A percentile compares a stretch with the other conserved stretches of the same genome.
phyloP scores from a whole-genome alignment of 2,113 vertebrate genomes.

The Cranoglanis bouderius region DNA sequence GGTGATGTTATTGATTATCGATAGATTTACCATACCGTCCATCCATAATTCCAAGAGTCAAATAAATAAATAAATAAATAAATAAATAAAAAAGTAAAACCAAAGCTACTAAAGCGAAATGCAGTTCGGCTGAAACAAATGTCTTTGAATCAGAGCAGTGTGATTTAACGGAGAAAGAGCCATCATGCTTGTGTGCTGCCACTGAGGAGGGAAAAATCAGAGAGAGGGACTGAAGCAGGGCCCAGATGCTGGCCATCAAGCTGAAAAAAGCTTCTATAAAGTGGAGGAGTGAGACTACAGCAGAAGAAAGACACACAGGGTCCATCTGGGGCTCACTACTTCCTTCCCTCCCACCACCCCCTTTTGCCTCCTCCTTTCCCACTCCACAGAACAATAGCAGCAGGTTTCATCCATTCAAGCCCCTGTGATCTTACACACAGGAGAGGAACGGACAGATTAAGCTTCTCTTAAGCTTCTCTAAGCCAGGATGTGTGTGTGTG shows the following conservation, averaged over 20 bases:
- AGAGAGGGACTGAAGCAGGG: not conserved
- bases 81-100: not conserved
- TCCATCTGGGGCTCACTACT: constrained; percentile 50
- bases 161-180: not conserved
- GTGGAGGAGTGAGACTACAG: not conserved
- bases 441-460: constrained; percentile 54
- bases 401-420: constrained; percentile 41
- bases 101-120: not conserved
- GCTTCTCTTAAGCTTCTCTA: constrained; percentile 37
- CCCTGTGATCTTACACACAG: constrained; percentile 56
- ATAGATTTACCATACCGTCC: not conserved
- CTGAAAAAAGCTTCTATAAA: constrained; percentile 37
- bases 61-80: not conserved
- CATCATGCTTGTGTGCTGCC: constrained; percentile 2
- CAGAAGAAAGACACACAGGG: constrained; percentile 30
- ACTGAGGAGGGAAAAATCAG: not conserved
- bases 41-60: not conserved
- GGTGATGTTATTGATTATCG: not conserved
- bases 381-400: constrained; percentile 51
- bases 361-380: not conserved
- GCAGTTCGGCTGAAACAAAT: not conserved
- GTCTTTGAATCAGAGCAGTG: not conserved
- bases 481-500: constrained; percentile 21
- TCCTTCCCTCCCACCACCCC: not conserved
- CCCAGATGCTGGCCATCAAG: constrained; percentile 47